Percentiles rank a stretch among this genome's conserved stretches.
Evolutionary conservation across 2,113 vertebrate genomes (phyloP).

Genomic region (Scomber japonicus): DNA sequence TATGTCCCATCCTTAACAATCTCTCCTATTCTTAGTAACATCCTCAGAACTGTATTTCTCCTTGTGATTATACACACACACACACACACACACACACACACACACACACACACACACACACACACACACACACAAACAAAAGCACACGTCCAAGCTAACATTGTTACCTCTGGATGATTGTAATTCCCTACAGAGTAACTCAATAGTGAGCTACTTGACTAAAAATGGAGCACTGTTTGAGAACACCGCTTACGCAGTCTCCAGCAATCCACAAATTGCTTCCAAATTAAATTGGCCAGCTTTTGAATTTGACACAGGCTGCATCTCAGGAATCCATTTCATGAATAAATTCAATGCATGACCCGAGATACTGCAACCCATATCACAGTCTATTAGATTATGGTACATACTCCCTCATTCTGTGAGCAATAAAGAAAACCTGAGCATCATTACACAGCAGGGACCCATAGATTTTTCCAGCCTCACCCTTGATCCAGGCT

Average conservation of each 20-base stretch:
- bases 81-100: slow-evolving; percentile 17
- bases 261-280: slow-evolving; percentile 40
- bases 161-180: slow-evolving; percentile 32
- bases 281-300: slow-evolving; percentile 37
- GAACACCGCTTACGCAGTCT: slow-evolving; percentile 30
- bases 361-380: not conserved
- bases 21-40: not conserved
- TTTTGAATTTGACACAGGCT: slow-evolving; percentile 5
- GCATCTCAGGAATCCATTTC: slow-evolving; percentile 25
- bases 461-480: not conserved
- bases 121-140: slow-evolving; percentile 2
- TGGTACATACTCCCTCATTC: not conserved
- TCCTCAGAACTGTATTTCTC: not conserved
- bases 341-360: slow-evolving; percentile 38
- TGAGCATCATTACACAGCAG: slow-evolving; percentile 3
- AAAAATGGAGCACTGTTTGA: slow-evolving; percentile 32
- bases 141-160: not conserved
- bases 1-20: not conserved
- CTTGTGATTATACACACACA: not conserved
- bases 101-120: slow-evolving; percentile 17
- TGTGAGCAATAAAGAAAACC: not conserved
- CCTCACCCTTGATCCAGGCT: not conserved
- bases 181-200: slow-evolving; percentile 37
- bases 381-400: slow-evolving; percentile 32
- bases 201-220: slow-evolving; percentile 28